Base-by-base conservation (phyloP, 2,113 vertebrate species). In the Passer montanus region DNA sequence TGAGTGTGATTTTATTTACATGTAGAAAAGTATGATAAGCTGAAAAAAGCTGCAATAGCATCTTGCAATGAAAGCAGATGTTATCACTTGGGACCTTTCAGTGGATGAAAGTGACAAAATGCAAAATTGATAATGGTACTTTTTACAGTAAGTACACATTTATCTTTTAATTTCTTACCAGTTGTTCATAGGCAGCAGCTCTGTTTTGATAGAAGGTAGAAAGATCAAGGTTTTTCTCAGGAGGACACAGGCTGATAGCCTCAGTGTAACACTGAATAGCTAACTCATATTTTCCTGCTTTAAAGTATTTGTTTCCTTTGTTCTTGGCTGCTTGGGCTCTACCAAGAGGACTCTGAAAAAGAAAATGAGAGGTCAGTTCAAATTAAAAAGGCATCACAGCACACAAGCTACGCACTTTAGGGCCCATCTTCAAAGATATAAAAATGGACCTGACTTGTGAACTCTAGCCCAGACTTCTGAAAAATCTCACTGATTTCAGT, bases 191-290 rank as follows among this genome's bases (percentile, higher is more conserved):
- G 80, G 99, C 99, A 83, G 99, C 99, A 77, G 99, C 99, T 98
- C 99, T 98, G 97, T 99, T 99, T 97, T 99, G 99, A 97, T 99
- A 99, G 98, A 99, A 99, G 5, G 99, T 99, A 82, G 99, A 99
- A 96, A 99, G 98, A 91, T 99, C 99, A 11, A 97, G 92, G 85
- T 99, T 99, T 85, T 99, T 99, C 90, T 99, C 99, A 28, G 97
- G 95, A 63, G 99, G 99, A 79, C 99, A 99, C 56, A 99, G 95
- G 85, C 97, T 98, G 84, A 99, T 99, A 86, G 99, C 99, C 84
- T 99, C 99, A 18, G 99, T 99, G 83, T 99, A 99, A 96, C 99
- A 99, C 94, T 99, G 98, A 98, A 99, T 99, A 89, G 99, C 99
- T 47, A 99, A 99, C 46, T 99, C 99, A 37, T 98, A 99, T 97